phyloP scores from a whole-genome alignment of 2,888 invertebrate species.

The Eupeodes latifasciatus region DNA sequence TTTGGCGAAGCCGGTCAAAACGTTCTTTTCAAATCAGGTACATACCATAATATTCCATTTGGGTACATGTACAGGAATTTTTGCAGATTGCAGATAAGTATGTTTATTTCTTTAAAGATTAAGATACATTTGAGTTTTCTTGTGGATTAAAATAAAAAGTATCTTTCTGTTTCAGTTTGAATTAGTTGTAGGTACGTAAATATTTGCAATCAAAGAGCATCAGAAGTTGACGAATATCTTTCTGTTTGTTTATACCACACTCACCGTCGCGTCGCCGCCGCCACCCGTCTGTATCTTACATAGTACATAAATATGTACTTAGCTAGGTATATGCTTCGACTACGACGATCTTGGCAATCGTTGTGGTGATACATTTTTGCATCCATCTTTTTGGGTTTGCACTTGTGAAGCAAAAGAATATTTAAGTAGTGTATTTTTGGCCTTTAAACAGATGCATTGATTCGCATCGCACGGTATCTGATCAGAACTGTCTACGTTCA shows the following conservation, averaged over 20 bases:
- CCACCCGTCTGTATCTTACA: not conserved
- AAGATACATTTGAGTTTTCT: conserved; percentile 41
- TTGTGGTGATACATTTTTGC: conserved; percentile 15
- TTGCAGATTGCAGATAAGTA: not conserved
- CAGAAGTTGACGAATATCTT: conserved; percentile 12
- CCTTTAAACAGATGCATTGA: conserved; percentile 54
- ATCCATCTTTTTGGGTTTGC: conserved; percentile 47
- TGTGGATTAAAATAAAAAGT: conserved; percentile 6
- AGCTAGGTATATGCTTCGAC: conserved; percentile 2
- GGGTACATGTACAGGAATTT: not conserved
- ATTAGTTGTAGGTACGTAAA: not conserved
- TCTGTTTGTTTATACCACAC: conserved; percentile 23
- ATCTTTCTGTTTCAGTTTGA: conserved; percentile 44
- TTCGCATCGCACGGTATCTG: conserved; percentile 12
- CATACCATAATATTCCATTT: conserved; percentile 52
- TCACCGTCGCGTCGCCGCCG: conserved; percentile 8
- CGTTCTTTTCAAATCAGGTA: conserved; percentile 6
- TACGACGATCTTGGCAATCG: conserved; percentile 63
- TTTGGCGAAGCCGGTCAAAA: conserved; percentile 51
- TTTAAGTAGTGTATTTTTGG: conserved; percentile 68
- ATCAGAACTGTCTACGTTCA: not conserved
- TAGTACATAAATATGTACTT: too few relatives aligned
- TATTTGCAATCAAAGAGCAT: conserved; percentile 38
- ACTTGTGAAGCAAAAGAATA: conserved; percentile 49
- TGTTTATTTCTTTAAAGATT: not conserved